phyloP scores from a whole-genome alignment of 2,888 invertebrate species.

The Thelaira solivaga region DNA sequence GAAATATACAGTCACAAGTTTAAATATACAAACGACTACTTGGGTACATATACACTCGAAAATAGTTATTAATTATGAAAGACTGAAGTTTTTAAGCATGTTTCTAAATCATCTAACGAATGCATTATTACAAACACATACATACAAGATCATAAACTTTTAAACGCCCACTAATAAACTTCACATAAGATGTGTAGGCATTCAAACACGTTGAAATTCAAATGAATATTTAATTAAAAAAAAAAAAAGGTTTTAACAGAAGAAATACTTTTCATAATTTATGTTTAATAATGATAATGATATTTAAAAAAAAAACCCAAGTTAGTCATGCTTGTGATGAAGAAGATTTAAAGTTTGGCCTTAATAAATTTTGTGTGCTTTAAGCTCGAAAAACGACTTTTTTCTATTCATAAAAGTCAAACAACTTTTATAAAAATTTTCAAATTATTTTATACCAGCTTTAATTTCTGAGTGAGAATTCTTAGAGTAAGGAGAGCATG shows the following conservation, averaged over 20 bases:
- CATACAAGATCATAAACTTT: conserved; percentile 12
- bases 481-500: too few species aligned
- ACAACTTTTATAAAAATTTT: too few species aligned
- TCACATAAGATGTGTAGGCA: not conserved
- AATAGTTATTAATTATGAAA: conserved; percentile 47
- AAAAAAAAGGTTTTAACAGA: not conserved
- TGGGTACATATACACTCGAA: conserved; percentile 16
- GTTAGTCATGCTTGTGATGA: not conserved
- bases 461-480: too few species aligned
- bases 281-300: not conserved
- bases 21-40: not conserved
- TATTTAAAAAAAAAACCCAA: not conserved
- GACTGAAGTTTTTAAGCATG: conserved; percentile 35
- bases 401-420: too few species aligned
- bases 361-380: too few species aligned
- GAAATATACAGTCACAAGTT: not conserved
- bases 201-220: not conserved
- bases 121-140: conserved; percentile 9
- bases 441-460: too few species aligned
- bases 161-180: conserved; percentile 43
- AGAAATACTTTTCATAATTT: not conserved
- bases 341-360: not conserved
- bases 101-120: conserved; percentile 48
- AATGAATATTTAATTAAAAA: not conserved
- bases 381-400: too few species aligned